Evolutionary conservation across 2,113 vertebrate species (phyloP), one percentile per base, ranked within the genome.

Genomic region (Plectropomus leopardus): DNA sequence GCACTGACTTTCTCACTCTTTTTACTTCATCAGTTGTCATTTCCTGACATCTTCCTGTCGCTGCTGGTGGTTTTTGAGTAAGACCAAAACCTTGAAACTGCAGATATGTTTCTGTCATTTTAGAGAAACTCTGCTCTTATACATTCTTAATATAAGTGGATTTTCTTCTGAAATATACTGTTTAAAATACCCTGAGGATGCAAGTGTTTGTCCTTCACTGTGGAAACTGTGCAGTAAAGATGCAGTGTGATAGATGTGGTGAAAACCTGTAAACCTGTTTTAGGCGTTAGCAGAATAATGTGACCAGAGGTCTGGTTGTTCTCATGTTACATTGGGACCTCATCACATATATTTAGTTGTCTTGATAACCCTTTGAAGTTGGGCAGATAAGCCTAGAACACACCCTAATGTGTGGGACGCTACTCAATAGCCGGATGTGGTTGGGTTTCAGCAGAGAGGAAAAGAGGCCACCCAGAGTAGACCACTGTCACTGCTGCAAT

Each of bases 391-490:
- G 95, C 86, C 82, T 73, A 79, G 86, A 40, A 19, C 86, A 79
- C 76, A 78, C 77, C 86, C 70, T 80, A 78, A 60, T 83, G 92
- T 15, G 88, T 93, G 90, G 93, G 88, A 77, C 34, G 85, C 78
- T 67, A 80, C 92, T 95, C 90, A 95, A 94, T 94, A 78, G 86
- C 78, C 55, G 93, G 95, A 95, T 94, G 92, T 74, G 91, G n/a
- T n/a, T n/a, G n/a, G n/a, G n/a, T n/a, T 86, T 92, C 72, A 32
- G 70, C 83, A 40, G 36, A 51, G 83, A 95, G 93, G 89, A 93
- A n/a, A 94, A 92, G 91, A 65, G 72, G 81, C 86, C 91, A 84
- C 87, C 78, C 86, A 61, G 30, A 53, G 15, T 63, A 78, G 68
- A 48, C 32, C 61, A 26, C 28, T 6, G 60, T 80, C 58, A 24